These are phyloP conservation scores for Garrulus glandarius DNA, from an alignment of 2,797 vertebrate genomes.

Conservation along the genomic window DNA sequence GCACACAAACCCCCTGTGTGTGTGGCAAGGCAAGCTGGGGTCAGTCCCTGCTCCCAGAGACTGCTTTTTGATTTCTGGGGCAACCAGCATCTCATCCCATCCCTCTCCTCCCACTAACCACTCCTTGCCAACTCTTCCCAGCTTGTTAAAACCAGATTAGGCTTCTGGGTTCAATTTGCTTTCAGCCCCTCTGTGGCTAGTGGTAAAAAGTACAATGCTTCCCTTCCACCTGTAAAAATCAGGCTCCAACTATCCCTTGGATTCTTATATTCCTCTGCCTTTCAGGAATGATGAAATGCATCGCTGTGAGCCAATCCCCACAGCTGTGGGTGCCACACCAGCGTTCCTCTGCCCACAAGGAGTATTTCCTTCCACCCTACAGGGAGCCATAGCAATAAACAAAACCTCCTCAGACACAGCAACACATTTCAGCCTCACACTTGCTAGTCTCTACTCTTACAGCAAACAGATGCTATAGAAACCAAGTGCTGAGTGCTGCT, in stretches of 20 bases:
- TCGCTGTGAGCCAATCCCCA: neutral
- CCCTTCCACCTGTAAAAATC: neutral
- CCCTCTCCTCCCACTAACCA: fast-evolving
- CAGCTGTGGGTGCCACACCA: neutral
- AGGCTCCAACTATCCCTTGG: neutral
- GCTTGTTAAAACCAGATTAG: neutral
- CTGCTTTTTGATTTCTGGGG: neutral
- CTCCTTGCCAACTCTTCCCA: neutral
- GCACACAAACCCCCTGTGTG: neutral
- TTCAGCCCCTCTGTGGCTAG: neutral
- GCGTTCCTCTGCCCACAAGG: neutral
- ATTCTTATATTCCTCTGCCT: neutral
- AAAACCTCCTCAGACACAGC: neutral
- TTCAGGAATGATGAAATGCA: neutral
- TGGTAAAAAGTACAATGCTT: neutral
- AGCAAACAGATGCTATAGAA: neutral
- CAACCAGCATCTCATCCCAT: no score
- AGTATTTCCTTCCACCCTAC: neutral
- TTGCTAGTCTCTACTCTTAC: neutral
- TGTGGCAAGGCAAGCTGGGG: neutral
- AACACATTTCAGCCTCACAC: neutral
- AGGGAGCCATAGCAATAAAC: neutral
- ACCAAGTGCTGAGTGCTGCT: neutral
- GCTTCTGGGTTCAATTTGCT: neutral
- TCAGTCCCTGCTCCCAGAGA: neutral